Evolutionary conservation across 2,113 vertebrate genomes (phyloP), one percentile per base, ranked within the genome.

Genomic region (Vidua chalybeata): DNA sequence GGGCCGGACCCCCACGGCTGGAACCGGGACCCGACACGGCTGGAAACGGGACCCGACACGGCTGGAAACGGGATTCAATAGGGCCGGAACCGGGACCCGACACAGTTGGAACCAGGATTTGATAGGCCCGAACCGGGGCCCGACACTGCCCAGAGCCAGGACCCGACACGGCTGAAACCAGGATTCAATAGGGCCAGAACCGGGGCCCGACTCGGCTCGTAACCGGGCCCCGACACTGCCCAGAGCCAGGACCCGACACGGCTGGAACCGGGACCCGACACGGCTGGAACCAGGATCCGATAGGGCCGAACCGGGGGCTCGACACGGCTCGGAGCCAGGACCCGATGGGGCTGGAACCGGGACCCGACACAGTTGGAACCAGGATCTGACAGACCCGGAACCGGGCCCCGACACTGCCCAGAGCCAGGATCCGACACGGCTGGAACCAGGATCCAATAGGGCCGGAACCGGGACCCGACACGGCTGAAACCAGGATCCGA

Each of bases 1-100:
- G 71, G 46, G 0, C 14, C 26, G 4, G 15, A 26, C 46, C 2
- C 3, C 6, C 13, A n/a, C 4, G 19, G 49, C 21, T 10, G 6
- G 24, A 28, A 15, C 52, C 39, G 5, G 23, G 24, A 15, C 2
- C 7, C 10, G 6, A 30, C 6, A 21, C 0, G 10, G 72, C 3
- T 21, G 7, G 31, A n/a, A 1, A 17, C 30, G 31, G 21, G 28
- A 46, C 2, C 2, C 2, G 10, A 66, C 10, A 31, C 4, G 11
- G 54, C 31, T 3, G 46, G 10, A 22, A 3, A n/a, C 56, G 7
- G 24, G 13, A 39, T 0, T 49, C 13, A 3, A 35, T 13, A 13
- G 3, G 17, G 52, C 30, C 2, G 7, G 31, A 21, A 56, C 31
- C 31, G 31, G 31, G 20, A 56, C 35, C n/a, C n/a, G 31, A 14